These are phyloP conservation scores for Charaxes varanes DNA, from an alignment of 1,140 invertebrate species.

Conservation along the genomic window DNA sequence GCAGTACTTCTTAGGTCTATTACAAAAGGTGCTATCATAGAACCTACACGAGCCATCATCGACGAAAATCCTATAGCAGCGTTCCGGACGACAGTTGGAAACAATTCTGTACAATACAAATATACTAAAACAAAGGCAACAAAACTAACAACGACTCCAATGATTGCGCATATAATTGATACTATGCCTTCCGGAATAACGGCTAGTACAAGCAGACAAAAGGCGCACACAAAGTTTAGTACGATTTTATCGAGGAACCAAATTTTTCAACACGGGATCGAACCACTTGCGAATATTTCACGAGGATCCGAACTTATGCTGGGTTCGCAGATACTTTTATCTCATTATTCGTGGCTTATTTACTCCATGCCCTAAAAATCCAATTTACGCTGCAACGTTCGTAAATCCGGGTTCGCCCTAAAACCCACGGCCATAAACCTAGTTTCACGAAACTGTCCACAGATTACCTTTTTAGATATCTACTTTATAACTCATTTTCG, in stretches of 20 bases:
- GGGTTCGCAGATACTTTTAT: too few species aligned
- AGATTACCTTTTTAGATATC: too few species aligned
- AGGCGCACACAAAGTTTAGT: slow-evolving; percentile 75
- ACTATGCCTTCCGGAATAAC: slow-evolving; percentile 63
- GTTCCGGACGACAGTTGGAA: slow-evolving; percentile 81
- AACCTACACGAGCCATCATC: slow-evolving; percentile 80
- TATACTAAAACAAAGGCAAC: slow-evolving; percentile 80
- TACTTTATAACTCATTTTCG: too few species aligned
- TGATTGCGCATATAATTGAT: slow-evolving; percentile 75
- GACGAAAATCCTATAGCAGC: slow-evolving; percentile 80
- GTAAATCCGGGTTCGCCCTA: slow-evolving; percentile 10
- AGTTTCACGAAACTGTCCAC: too few species aligned
- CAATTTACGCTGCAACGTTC: slow-evolving; percentile 15
- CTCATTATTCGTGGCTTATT: slow-evolving; percentile 8
- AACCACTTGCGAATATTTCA: too few species aligned
- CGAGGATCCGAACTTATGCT: too few species aligned
- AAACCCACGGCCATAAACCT: slow-evolving; percentile 7
- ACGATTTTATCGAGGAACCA: too few species aligned
- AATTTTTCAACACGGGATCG: too few species aligned
- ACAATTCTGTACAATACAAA: slow-evolving; percentile 80
- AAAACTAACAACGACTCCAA: slow-evolving; percentile 81
- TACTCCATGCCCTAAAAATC: slow-evolving; percentile 5
- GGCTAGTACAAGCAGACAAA: slow-evolving; percentile 75
- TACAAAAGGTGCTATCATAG: slow-evolving; percentile 80
- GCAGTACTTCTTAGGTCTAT: slow-evolving; percentile 64